Conservation (phyloP, 1,140 invertebrate species). For the Brachionus koreanus region DNA sequence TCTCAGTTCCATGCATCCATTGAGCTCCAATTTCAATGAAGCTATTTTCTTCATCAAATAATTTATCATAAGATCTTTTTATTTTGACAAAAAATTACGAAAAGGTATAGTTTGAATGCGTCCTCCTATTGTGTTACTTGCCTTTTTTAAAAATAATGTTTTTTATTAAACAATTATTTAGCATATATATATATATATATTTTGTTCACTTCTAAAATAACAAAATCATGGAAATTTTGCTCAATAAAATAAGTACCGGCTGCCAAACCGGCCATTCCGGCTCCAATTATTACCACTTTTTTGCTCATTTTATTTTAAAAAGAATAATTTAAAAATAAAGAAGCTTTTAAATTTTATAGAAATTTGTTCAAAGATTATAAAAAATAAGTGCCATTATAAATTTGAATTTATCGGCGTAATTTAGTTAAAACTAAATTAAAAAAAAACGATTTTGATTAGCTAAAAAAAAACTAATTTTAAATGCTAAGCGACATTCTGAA, state of each 20-base stretch:
- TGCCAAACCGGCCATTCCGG: slow-evolving; percentile 55
- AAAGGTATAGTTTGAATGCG: slow-evolving; percentile 55
- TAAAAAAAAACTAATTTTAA: too few relatives aligned
- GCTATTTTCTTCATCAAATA: not conserved
- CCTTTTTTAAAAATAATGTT: slow-evolving; percentile 34
- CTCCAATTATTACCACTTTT: slow-evolving; percentile 53
- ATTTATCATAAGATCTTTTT: not conserved
- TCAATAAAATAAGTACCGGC: slow-evolving; percentile 50
- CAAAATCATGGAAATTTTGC: slow-evolving; percentile 52
- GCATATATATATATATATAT: too few relatives aligned
- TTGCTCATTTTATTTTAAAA: not conserved
- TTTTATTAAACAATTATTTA: not conserved
- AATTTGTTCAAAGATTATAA: not conserved
- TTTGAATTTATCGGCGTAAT: too few relatives aligned
- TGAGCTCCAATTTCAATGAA: slow-evolving; percentile 43
- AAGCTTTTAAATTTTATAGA: not conserved
- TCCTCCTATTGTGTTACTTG: slow-evolving; percentile 51
- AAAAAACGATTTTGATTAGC: too few relatives aligned
- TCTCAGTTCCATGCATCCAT: slow-evolving; percentile 44
- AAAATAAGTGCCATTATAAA: not conserved
- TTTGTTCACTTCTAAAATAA: slow-evolving; percentile 52
- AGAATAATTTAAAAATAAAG: not conserved
- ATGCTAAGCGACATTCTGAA: too few relatives aligned
- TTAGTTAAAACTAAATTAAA: too few relatives aligned
- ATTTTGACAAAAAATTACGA: slow-evolving; percentile 47